phyloP scores from a whole-genome alignment of 2,888 invertebrate genomes.

The Saturnia pavonia region DNA sequence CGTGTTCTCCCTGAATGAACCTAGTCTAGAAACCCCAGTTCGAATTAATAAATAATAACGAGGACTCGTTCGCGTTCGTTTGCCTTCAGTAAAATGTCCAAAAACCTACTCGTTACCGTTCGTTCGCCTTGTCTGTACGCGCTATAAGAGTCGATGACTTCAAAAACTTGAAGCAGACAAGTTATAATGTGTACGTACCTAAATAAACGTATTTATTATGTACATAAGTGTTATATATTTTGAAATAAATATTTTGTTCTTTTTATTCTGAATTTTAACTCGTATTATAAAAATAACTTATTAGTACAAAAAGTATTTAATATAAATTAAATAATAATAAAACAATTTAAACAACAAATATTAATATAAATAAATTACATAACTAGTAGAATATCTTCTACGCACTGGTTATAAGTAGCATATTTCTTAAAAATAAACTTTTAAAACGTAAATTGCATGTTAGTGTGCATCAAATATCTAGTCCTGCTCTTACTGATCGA shows the following conservation, averaged over 20 bases:
- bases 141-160: too few relatives aligned
- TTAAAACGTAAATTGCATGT: not conserved
- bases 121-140: too few relatives aligned
- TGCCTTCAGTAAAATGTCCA: too few relatives aligned
- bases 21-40: too few relatives aligned
- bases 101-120: too few relatives aligned
- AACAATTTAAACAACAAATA: not conserved
- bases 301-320: not conserved
- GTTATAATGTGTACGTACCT: too few relatives aligned
- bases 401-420: not conserved
- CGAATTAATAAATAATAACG: too few relatives aligned
- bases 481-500: not conserved
- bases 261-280: not conserved
- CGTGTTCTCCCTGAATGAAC: too few relatives aligned
- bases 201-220: not conserved
- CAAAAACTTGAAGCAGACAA: not conserved
- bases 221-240: not conserved
- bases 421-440: constrained; percentile 1
- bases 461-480: not conserved
- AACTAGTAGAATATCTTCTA: not conserved
- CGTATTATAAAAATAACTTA: not conserved
- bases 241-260: not conserved
- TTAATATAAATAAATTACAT: not conserved
- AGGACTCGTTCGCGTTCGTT: too few relatives aligned
- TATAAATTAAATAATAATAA: not conserved